Evolutionary conservation across 37 sponge, comb jelly and placozoan genomes (phyloP).

Genomic region (Halisarca cf. caerulea): DNA sequence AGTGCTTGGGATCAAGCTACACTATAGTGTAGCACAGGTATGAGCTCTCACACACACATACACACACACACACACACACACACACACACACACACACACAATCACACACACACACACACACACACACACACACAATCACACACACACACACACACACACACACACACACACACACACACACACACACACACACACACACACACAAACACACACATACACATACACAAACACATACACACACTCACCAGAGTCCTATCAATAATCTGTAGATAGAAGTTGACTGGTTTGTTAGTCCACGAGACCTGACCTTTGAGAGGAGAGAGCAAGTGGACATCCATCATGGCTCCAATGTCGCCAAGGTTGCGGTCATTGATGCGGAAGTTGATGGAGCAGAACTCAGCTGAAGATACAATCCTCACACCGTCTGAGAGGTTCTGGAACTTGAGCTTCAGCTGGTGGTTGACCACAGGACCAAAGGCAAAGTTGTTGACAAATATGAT

Average conservation of each 20-base stretch:
- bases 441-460: conserved; percentile 85
- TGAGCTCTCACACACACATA: too few relatives aligned
- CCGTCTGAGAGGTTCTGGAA: conserved; percentile 80
- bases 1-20: too few relatives aligned
- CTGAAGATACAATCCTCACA: conserved; percentile 69
- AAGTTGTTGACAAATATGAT: conserved; percentile 97
- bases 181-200: conserved; percentile 28
- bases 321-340: conserved; percentile 81
- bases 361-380: conserved; percentile 92
- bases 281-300: conserved; percentile 96
- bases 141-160: background rate
- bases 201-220: background rate
- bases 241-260: conserved; percentile 66
- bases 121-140: too few relatives aligned
- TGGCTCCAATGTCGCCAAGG: conserved; percentile 91
- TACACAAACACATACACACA: background rate
- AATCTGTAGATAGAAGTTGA: conserved; percentile 91
- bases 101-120: too few relatives aligned
- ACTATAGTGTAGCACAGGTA: too few relatives aligned
- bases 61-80: too few relatives aligned
- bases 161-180: background rate
- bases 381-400: conserved; percentile 94
- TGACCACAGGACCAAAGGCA: conserved; percentile 95
- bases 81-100: too few relatives aligned
- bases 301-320: conserved; percentile 85